Percentiles rank a stretch among this genome's conserved stretches.
Conservation (phyloP, 1,140 invertebrate species). For the Drosophila obscura region DNA sequence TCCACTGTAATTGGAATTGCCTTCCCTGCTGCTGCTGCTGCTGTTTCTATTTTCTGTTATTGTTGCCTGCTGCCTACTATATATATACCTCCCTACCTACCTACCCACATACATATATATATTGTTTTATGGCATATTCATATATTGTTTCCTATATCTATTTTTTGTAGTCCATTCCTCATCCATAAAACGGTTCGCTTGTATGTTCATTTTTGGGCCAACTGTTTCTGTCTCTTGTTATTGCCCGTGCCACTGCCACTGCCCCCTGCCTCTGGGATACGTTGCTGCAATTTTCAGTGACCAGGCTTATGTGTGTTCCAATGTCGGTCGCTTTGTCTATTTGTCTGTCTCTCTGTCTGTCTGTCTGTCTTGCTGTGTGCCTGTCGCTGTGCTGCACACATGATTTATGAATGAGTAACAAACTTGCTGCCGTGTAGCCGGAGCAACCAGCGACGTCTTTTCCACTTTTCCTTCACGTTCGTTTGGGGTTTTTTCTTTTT, state of each 20-base stretch:
- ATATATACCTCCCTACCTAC: no score
- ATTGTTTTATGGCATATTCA: slow-evolving; percentile 82
- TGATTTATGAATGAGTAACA: slow-evolving; percentile 82
- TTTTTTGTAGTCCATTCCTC: slow-evolving; percentile 13
- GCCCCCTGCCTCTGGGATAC: slow-evolving; percentile 34
- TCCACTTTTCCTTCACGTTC: slow-evolving; percentile 45
- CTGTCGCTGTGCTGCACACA: slow-evolving; percentile 67
- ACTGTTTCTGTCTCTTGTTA: slow-evolving; percentile 53
- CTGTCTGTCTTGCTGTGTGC: slow-evolving; percentile 24
- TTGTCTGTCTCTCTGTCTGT: slow-evolving; percentile 30
- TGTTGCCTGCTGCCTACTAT: slow-evolving; percentile 55
- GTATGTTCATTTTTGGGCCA: slow-evolving; percentile 58
- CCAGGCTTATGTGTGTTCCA: slow-evolving; percentile 62
- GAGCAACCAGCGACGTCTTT: slow-evolving; percentile 74
- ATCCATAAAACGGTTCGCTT: slow-evolving; percentile 56
- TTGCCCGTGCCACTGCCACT: slow-evolving; percentile 13
- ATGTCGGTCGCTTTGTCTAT: slow-evolving; percentile 42
- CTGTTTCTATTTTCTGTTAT: slow-evolving; percentile 33
- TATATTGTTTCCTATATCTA: slow-evolving; percentile 61
- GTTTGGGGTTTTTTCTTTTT: slow-evolving; percentile 39
- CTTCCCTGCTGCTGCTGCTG: slow-evolving; percentile 38
- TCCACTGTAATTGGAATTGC: slow-evolving; percentile 58
- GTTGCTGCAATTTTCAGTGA: slow-evolving; percentile 75
- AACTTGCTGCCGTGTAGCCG: slow-evolving; percentile 79
- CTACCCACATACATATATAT: slow-evolving; percentile 17